Base-by-base conservation (phyloP, 2,888 invertebrate genomes). In the Zonitis immaculata region DNA sequence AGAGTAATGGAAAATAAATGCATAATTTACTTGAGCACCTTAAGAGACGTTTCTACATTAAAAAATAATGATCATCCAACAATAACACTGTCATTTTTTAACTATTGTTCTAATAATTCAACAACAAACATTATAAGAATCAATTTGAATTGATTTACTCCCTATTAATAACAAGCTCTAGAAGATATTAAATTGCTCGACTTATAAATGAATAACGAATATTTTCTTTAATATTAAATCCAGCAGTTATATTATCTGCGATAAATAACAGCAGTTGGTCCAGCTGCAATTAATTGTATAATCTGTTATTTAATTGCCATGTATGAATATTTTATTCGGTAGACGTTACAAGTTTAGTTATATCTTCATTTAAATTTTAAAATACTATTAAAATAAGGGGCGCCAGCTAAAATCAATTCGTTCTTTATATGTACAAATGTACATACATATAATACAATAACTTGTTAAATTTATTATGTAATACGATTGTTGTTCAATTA, bases 1-100 rank as follows among this genome's bases (percentile, higher is more conserved):
- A 56, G 49, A 44, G 44, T 32, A 43, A 43, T 39, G 28, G 44
- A 52, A 56, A 56, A 52, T 51, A 55, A 51, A 52, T 49, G 56
- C 45, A 56, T 56, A 56, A 56, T 56, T 56, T 56, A 56, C 45
- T 49, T 25, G 18, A 20, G 42, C n/a, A 39, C 11, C 11, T 39
- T 8, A 39, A 39, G 39, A 39, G 39, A 39, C 39, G 20, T 39
- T 39, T 20, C 39, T 39, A n/a, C 20, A 20, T 39, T 18, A 39
- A 39, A 20, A n/a, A n/a, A n/a, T n/a, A n/a, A 39, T 35, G 35
- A 35, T 35, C 18, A 20, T 20, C n/a, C 39, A 9, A 39, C 39
- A 39, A 20, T 8, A 16, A n/a, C n/a, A n/a, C n/a, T n/a, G n/a
- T n/a, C n/a, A n/a, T n/a, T n/a, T n/a, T n/a, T n/a, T n/a, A n/a